Base-by-base conservation (phyloP, 1,140 invertebrate genomes). In the Cherax quadricarinatus region DNA sequence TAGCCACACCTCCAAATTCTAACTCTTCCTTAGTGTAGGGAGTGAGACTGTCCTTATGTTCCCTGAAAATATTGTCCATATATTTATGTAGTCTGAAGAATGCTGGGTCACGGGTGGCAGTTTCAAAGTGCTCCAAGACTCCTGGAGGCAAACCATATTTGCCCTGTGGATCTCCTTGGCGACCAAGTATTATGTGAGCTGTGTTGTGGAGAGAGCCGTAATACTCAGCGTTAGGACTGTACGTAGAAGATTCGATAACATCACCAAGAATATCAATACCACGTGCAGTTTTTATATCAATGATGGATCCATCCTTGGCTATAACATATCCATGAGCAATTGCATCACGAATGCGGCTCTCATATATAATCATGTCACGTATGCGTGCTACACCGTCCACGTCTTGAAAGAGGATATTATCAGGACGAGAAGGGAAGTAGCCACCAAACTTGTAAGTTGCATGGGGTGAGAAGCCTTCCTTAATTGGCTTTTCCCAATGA, bases 121-220 rank as follows among this genome's bases (percentile, higher is more conserved):
- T 87, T 60, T 87, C 86, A 70, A 87, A 87, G 75, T 87, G 86
- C 49, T 87, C 86, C 70, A 87, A 6, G 5, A 87, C 87, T 21
- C 87, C 87, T 9, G 87, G 87, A 62, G 87, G 87, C 12, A 89
- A 30, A 49, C 60, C 48, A 21, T 60, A 89, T 48, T 89, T 89
- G 9, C 87, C 87, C 6, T 89, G 87, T 12, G 87, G 87, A 75
- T 89, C 87, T 41, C 78, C 87, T 60, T 89, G 87, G 30, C 87
- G 78, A 18, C 87, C 87, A n/a, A 89, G 79, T 24, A 89, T 48
- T 6, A 89, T 66, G 53, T 89, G 87, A 66, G 87, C 87, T 3
- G 79, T 89, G 87, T 89, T 89, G 87, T 89, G 87, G 14, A 89
- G 87, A n/a, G 87, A 14, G 30, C 87, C 87, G 57, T 89, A 89